Conservation (phyloP, 2,113 vertebrate genomes). For the Cephalopterus ornatus region DNA sequence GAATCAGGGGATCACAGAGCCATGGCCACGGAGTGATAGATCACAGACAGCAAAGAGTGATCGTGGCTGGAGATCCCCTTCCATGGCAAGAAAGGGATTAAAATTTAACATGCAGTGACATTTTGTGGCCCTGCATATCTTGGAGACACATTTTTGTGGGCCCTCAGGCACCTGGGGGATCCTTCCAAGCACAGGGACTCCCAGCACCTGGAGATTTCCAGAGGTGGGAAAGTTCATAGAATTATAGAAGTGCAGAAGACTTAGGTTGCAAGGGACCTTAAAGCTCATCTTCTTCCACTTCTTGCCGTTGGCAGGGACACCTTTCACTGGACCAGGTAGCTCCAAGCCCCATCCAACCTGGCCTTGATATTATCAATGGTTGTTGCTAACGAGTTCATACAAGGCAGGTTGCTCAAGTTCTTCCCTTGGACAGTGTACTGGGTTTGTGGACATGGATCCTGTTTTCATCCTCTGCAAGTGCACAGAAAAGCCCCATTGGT, state of each 20-base stretch:
- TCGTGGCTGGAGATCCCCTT: rapidly evolving
- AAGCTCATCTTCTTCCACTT: too few relatives aligned
- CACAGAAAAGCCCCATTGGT: rapidly evolving
- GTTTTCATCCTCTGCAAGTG: background rate
- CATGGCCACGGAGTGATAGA: rapidly evolving
- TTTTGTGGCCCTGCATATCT: rapidly evolving
- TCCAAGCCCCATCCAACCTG: background rate
- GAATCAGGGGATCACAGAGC: rapidly evolving
- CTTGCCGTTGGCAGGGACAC: background rate
- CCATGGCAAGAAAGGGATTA: rapidly evolving
- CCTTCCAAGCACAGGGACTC: background rate
- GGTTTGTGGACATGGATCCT: background rate
- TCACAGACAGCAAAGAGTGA: rapidly evolving
- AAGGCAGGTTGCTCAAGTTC: background rate
- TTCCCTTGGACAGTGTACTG: rapidly evolving
- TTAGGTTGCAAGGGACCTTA: background rate
- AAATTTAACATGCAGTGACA: rapidly evolving
- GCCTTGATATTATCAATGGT: background rate
- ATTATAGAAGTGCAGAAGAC: background rate
- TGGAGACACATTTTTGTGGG: rapidly evolving
- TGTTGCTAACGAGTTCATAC: too few relatives aligned
- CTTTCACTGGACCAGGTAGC: background rate
- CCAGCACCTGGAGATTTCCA: rapidly evolving
- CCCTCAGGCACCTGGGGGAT: rapidly evolving
- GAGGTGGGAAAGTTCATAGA: rapidly evolving